These are phyloP conservation scores for Bolborhynchus lineola DNA, from an alignment of 2,113 vertebrate species.

Conservation along the genomic window DNA sequence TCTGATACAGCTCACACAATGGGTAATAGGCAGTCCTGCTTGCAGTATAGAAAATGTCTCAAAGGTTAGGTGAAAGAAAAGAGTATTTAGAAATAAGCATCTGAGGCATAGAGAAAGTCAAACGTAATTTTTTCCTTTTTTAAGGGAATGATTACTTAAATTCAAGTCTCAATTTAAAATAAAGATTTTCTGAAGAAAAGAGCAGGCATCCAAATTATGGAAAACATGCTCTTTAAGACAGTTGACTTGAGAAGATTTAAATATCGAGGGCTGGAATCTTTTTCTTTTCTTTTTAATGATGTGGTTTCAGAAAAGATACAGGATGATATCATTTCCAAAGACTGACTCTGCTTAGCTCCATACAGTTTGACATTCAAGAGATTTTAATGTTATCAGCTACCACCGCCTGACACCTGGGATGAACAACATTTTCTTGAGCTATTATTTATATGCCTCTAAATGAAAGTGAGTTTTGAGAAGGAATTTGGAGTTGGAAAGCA, in stretches of 20 bases:
- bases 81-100: neutral
- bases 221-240: constrained; percentile 26
- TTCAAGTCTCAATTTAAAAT: neutral
- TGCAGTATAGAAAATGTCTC: neutral
- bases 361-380: constrained; percentile 39
- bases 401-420: neutral
- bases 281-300: constrained; percentile 33
- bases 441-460: neutral
- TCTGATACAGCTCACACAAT: neutral
- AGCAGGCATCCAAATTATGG: constrained; percentile 12
- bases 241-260: constrained; percentile 29
- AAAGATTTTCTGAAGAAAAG: constrained; percentile 9
- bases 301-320: constrained; percentile 2
- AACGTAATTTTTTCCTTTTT: neutral
- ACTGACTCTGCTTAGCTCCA: neutral
- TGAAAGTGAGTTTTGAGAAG: neutral
- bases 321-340: constrained; percentile 9
- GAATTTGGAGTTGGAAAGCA: neutral
- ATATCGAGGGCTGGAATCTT: constrained; percentile 6
- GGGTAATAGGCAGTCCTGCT: neutral
- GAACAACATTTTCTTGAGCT: constrained; percentile 32
- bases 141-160: neutral
- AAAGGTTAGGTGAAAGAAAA: neutral
- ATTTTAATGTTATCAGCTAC: constrained; percentile 30
- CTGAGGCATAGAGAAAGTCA: neutral